These are phyloP conservation scores for Lamprologus lemairii DNA, from an alignment of 2,113 vertebrate species.

Conservation along the genomic window DNA sequence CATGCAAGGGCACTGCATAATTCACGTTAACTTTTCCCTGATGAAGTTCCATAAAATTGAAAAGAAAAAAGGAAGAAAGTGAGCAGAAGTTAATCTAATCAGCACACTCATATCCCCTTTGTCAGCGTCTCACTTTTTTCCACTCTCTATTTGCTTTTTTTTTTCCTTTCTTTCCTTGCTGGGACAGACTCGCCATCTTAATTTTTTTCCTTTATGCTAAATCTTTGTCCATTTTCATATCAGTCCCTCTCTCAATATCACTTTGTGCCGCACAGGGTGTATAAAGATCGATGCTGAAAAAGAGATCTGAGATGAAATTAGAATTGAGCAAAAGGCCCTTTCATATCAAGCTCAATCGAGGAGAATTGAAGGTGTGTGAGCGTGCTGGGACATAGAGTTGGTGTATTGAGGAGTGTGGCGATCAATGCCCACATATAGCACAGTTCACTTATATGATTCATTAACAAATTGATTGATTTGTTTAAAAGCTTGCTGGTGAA, in stretches of 20 bases:
- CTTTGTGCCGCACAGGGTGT: slow-evolving; percentile 1
- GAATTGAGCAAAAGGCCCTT: slow-evolving; percentile 53
- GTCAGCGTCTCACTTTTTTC: background rate
- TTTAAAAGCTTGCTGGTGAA: slow-evolving; percentile 35
- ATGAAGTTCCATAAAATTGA: background rate
- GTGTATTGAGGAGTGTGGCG: background rate
- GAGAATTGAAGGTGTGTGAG: background rate
- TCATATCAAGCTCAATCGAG: background rate
- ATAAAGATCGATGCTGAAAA: slow-evolving; percentile 58
- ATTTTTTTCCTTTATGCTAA: slow-evolving; percentile 9
- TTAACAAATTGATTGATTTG: slow-evolving; percentile 61
- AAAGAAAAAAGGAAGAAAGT: background rate
- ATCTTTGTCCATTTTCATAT: slow-evolving; percentile 67
- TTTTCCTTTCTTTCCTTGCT: background rate
- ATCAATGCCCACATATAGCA: slow-evolving; percentile 46
- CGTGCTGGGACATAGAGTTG: background rate
- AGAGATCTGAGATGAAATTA: slow-evolving; percentile 61
- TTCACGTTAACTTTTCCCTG: background rate
- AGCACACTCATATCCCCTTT: background rate
- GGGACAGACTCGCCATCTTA: background rate
- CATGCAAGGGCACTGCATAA: background rate
- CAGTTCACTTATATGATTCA: slow-evolving; percentile 29
- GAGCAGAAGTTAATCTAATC: background rate
- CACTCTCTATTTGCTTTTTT: background rate
- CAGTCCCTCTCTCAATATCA: slow-evolving; percentile 39